These are phyloP conservation scores for Arenaria interpres DNA, from an alignment of 2,113 vertebrate genomes.

Conservation along the genomic window DNA sequence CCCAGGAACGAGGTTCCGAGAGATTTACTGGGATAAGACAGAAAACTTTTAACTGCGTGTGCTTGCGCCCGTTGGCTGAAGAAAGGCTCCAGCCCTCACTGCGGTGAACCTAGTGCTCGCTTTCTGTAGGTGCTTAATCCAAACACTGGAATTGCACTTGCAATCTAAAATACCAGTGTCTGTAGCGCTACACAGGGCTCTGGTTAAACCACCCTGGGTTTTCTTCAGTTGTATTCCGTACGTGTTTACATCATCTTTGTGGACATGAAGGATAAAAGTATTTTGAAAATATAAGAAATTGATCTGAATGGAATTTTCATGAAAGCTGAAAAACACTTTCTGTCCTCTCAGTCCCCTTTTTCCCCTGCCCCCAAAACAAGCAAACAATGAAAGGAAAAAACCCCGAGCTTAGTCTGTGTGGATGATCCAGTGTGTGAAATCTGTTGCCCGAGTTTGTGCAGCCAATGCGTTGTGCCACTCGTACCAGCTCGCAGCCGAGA, in stretches of 20 bases:
- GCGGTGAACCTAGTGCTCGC: rapidly evolving
- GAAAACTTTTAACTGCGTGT: background rate
- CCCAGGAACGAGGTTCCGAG: background rate
- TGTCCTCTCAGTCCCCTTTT: background rate
- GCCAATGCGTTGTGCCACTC: background rate
- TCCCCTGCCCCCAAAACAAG: background rate
- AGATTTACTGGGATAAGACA: background rate
- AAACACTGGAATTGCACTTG: background rate
- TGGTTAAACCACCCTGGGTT: background rate
- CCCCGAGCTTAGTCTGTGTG: background rate
- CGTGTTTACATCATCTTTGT: rapidly evolving
- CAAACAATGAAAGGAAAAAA: background rate
- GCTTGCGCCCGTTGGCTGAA: background rate
- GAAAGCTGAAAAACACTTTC: background rate
- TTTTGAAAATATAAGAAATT: background rate
- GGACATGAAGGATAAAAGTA: background rate
- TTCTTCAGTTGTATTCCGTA: background rate
- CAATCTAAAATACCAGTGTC: background rate
- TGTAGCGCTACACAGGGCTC: background rate
- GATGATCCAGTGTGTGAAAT: background rate
- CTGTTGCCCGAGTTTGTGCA: background rate
- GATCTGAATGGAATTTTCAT: background rate
- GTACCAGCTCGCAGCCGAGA: background rate
- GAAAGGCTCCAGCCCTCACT: background rate
- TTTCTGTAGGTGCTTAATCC: background rate